Base-by-base conservation (phyloP, 2,113 vertebrate species). In the Meleagris gallopavo region DNA sequence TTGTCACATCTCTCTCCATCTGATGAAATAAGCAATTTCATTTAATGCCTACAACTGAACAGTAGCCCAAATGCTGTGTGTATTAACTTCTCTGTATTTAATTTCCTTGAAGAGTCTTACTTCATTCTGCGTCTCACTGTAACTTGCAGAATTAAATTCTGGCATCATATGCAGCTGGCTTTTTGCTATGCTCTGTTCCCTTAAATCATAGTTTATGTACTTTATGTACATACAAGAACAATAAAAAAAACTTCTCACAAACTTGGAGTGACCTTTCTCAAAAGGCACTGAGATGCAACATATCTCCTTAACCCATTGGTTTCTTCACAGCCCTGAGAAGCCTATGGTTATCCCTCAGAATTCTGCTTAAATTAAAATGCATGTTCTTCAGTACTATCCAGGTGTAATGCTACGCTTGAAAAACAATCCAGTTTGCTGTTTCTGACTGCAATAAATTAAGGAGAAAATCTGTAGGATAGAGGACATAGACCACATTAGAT, bases 131-230 rank as follows among this genome's bases (percentile, higher is more conserved):
- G 1, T 81, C 32, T 65, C 46, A 58, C 41, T 82, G 41, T 34
- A 77, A 75, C 67, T 83, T n/a, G 41, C 60, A 64, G 92, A 93
- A 85, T 75, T 83, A 80, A 50, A 62, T 86, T 74, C 34, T 62
- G 60, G 69, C 62, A 88, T 71, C 40, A 18, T 12, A 43, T 0
- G 0, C 40, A 75, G 67, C 34, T 86, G 48, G 32, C 50, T 89
- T 90, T 65, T 81, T 65, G 40, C 41, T 77, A 55, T 62, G 27
- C 24, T 83, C 10, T 4, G 0, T 65, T 91, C 64, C 43, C 41
- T 88, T 92, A 87, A 92, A 93, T 88, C 57, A 72, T 40, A 72
- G 74, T 45, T 83, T 24, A 89, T 95, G 81, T 86, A 95, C 61
- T 84, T 95, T n/a, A 86, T 55, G 73, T 43, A 93, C 83, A 55